These are phyloP conservation scores for Arctocebus calabarensis DNA, from an alignment of 2,797 vertebrate genomes.

Conservation along the genomic window DNA sequence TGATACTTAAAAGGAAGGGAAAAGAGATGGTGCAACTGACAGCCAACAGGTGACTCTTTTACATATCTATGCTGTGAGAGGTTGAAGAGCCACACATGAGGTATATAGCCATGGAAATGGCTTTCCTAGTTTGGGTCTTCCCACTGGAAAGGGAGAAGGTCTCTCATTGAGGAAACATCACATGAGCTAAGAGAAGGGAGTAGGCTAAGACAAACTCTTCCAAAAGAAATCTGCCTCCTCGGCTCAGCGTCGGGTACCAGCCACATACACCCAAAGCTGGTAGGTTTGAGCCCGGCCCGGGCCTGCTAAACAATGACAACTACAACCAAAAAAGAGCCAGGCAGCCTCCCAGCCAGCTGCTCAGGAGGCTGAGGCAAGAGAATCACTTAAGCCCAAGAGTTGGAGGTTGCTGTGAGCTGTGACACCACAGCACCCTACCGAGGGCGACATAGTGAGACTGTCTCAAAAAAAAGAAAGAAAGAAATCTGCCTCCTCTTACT, in stretches of 20 bases:
- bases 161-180: neutral
- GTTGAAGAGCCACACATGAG: neutral
- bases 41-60: neutral
- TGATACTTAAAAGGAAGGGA: neutral
- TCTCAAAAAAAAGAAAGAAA: too few relatives aligned
- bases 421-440: too few relatives aligned
- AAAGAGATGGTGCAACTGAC: neutral
- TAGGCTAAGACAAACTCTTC: neutral
- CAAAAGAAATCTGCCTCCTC: neutral
- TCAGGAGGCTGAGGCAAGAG: too few relatives aligned
- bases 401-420: too few relatives aligned
- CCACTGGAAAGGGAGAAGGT: neutral
- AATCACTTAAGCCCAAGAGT: too few relatives aligned
- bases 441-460: too few relatives aligned
- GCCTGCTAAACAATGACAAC: too few relatives aligned
- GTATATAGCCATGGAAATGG: neutral
- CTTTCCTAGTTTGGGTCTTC: neutral
- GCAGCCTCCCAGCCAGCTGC: too few relatives aligned
- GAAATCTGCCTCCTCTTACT: neutral
- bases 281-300: too few relatives aligned
- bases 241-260: too few relatives aligned
- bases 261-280: too few relatives aligned
- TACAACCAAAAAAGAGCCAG: too few relatives aligned
- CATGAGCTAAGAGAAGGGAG: neutral
- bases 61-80: neutral